phyloP scores from a whole-genome alignment of 2,797 vertebrate genomes.

The Hemibagrus guttatus region DNA sequence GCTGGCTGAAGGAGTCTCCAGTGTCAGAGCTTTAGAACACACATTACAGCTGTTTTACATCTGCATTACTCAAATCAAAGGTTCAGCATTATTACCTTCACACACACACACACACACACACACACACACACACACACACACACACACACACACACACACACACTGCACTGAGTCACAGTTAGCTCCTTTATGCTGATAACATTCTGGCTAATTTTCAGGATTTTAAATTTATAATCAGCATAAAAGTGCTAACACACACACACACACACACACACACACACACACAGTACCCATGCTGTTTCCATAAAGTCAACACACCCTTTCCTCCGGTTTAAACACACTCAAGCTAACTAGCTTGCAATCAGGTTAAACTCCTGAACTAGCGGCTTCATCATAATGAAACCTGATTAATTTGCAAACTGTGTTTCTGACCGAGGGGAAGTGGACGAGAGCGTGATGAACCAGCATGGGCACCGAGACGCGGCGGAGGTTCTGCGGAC shows the following conservation, averaged over 20 bases:
- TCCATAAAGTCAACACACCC: not conserved
- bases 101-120: too few relatives aligned
- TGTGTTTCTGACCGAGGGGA: not conserved
- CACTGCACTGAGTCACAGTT: not conserved
- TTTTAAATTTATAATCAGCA: not conserved
- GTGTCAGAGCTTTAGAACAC: too few relatives aligned
- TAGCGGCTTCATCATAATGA: not conserved
- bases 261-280: not conserved
- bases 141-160: not conserved
- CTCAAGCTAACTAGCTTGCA: not conserved
- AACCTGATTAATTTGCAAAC: not conserved
- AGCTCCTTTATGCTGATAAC: not conserved
- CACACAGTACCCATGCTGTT: not conserved
- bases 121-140: too few relatives aligned
- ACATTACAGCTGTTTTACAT: too few relatives aligned
- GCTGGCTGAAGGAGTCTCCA: too few relatives aligned
- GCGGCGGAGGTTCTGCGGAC: not conserved
- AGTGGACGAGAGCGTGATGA: not conserved
- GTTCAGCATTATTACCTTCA: not conserved
- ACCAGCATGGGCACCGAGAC: not conserved
- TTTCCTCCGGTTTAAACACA: not conserved
- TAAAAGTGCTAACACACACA: not conserved
- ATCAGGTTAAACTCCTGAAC: too few relatives aligned
- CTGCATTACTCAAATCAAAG: not conserved
- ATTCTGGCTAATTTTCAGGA: not conserved